phyloP scores from a whole-genome alignment of 2,113 vertebrate species.

The Amia ocellicauda region DNA sequence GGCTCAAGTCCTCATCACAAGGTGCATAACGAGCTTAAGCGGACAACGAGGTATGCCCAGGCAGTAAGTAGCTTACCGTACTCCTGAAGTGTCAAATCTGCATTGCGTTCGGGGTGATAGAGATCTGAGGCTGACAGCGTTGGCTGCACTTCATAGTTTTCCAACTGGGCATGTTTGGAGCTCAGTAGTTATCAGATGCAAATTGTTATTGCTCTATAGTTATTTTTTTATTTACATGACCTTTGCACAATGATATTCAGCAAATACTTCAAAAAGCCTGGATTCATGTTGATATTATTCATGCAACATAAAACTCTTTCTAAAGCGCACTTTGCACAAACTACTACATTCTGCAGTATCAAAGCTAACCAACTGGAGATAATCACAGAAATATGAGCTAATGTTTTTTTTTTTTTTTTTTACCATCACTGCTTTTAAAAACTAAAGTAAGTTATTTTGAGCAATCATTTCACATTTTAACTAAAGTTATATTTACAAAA shows the following conservation, averaged over 20 bases:
- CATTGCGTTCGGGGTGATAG: not conserved
- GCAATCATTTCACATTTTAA: no score
- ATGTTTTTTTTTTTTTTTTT: no score
- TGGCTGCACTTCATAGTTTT: constrained; percentile 24
- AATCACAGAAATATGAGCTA: no score
- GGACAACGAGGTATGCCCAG: not conserved
- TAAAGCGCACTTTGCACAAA: no score
- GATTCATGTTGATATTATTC: constrained; percentile 6
- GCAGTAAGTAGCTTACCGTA: not conserved
- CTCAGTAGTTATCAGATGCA: constrained; percentile 24
- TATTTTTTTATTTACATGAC: constrained; percentile 23
- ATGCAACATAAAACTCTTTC: constrained; percentile 7
- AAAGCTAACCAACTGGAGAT: no score
- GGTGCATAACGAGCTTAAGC: not conserved
- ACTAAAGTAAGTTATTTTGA: no score
- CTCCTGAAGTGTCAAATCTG: not conserved
- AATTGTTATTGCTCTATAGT: no score
- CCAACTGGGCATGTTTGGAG: constrained; percentile 18
- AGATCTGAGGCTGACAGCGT: constrained; percentile 10
- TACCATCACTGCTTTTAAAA: no score
- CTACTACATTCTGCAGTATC: no score
- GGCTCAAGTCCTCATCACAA: not conserved
- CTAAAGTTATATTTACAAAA: no score
- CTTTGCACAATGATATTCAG: constrained; percentile 20
- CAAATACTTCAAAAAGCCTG: constrained; percentile 16